A percentile compares a stretch with the other conserved stretches of the same genome.
Evolutionary conservation across 2,113 vertebrate genomes (phyloP).

Genomic region (Axis porcinus): DNA sequence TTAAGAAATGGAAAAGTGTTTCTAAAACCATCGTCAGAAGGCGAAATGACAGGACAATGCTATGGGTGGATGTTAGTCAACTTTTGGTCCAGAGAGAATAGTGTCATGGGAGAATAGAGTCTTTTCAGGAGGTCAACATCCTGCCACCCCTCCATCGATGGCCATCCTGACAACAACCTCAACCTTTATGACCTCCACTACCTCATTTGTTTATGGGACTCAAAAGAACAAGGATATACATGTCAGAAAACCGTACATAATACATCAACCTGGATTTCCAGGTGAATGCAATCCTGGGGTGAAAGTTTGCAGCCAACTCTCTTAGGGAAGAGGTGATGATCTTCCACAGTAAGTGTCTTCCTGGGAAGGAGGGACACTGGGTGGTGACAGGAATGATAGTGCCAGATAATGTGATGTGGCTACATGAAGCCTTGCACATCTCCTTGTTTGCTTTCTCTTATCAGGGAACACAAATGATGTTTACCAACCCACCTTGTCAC

Average conservation of each 20-base stretch:
- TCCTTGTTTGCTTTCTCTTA: neutral
- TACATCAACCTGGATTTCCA: neutral
- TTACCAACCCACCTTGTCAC: neutral
- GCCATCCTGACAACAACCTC: neutral
- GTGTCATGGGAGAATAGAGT: neutral
- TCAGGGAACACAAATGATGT: neutral
- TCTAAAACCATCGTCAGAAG: conserved; percentile 36
- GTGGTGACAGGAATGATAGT: too few species aligned
- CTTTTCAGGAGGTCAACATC: neutral
- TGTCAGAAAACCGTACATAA: neutral
- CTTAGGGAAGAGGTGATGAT: neutral
- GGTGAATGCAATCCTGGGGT: neutral
- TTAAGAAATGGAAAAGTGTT: conserved; percentile 48
- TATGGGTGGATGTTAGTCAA: neutral
- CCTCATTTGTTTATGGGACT: neutral
- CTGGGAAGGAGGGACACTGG: neutral
- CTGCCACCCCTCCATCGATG: neutral
- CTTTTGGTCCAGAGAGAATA: neutral
- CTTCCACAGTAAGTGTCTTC: neutral
- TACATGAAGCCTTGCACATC: neutral
- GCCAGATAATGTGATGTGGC: neutral
- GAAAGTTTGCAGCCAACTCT: neutral
- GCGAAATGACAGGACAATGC: neutral
- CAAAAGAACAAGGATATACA: neutral
- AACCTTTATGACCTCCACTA: neutral